Percentiles rank a stretch among this genome's conserved stretches.
Conservation (phyloP, 2,797 vertebrate species). For the Craterocephalus amniculus region DNA sequence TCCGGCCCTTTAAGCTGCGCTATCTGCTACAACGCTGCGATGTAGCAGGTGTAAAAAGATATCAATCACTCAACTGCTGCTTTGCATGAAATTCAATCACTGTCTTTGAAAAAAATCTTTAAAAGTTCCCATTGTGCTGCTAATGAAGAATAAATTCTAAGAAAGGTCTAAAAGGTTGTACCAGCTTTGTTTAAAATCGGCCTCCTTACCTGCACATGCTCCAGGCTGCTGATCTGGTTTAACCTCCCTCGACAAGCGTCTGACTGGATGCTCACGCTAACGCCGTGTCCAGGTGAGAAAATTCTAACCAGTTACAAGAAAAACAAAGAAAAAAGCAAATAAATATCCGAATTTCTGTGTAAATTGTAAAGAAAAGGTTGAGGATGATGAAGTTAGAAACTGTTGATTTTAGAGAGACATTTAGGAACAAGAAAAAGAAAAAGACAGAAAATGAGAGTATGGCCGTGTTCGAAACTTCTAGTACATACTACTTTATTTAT, state of each 20-base stretch:
- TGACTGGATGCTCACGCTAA: slow-evolving; percentile 66
- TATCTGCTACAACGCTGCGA: neutral
- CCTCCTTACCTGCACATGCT: slow-evolving; percentile 73
- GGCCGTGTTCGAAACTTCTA: too few relatives aligned
- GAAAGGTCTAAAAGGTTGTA: neutral
- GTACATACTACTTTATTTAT: too few relatives aligned
- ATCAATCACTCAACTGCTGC: neutral
- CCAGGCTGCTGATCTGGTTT: slow-evolving; percentile 77
- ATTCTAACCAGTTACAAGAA: slow-evolving; percentile 55
- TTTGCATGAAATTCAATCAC: neutral
- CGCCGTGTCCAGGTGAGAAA: slow-evolving; percentile 59
- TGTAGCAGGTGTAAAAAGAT: neutral
- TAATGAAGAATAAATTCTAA: neutral
- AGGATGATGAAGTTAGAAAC: neutral
- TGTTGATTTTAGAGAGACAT: too few relatives aligned
- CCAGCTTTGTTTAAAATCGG: neutral
- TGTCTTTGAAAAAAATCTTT: neutral
- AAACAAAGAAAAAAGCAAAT: neutral
- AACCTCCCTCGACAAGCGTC: slow-evolving; percentile 65
- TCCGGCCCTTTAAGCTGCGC: neutral
- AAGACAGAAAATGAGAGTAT: neutral
- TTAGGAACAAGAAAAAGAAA: neutral
- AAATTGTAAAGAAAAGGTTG: slow-evolving; percentile 16
- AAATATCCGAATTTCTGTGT: neutral
- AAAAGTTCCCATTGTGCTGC: neutral